Base-by-base conservation (phyloP, 2,888 invertebrate species). In the Gastrophysa polygoni region DNA sequence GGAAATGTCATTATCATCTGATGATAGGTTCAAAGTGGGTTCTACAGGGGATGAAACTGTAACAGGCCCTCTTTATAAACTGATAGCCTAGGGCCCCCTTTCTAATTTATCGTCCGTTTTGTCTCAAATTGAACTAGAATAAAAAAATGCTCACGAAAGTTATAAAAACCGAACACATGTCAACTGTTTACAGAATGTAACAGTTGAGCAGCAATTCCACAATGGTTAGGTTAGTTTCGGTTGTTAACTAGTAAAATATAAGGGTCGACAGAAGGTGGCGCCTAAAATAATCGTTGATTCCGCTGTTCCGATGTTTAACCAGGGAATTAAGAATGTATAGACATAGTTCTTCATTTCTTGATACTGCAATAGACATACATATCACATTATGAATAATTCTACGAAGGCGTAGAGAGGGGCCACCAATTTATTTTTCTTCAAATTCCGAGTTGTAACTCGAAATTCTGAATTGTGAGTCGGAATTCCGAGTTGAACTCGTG, bases 131-230 rank as follows among this genome's bases (percentile, higher is more conserved):
- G 54, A 49, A 65, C 66, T 58, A 54, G 48, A 57, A 62, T 61
- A 60, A 62, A 60, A n/a, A 62, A 55, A 54, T 58, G 50, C 50
- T 21, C 34, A 49, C 43, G 34, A 24, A 64, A 54, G 44, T 61
- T 64, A 55, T 49, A 54, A 54, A 38, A 57, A 60, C 56, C 17
- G 14, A 60, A 57, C 63, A 64, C 60, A 61, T 63, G 63, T 44
- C 56, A 54, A 52, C 44, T 52, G 34, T 55, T 21, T 49, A 51
- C 32, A 60, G 32, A 61, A 56, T 32, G 56, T 60, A 60, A 61
- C 63, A 66, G 66, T 63, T 59, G 66, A 66, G 54, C 51, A 56
- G 63, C 52, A 66, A 59, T 61, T 66, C 59, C 61, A 63, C 66
- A 63, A 63, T 51, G 59, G 55, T 49, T 59, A 47, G 44, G 47